Percentiles rank a stretch among this genome's conserved stretches.
Conservation (phyloP, 2,888 invertebrate species). For the Pyralis farinalis region DNA sequence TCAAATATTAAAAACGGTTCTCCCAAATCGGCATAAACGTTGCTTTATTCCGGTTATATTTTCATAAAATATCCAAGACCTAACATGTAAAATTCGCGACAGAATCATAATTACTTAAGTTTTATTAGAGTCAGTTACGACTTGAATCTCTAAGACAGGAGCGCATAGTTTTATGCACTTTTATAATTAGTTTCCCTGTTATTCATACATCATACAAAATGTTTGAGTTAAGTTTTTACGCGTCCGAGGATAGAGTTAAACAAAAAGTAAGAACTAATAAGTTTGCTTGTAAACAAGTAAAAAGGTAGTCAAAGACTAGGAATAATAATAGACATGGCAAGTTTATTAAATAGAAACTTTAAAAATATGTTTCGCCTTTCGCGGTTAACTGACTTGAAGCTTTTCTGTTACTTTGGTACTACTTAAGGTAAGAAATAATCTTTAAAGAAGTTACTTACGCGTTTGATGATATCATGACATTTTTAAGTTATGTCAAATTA, state of each 20-base stretch:
- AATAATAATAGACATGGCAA: not conserved
- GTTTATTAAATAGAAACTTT: too few species aligned
- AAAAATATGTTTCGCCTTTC: too few species aligned
- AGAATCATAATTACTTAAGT: not conserved
- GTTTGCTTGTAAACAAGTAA: constrained; percentile 40
- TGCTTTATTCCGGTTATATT: too few species aligned
- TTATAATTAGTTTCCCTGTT: constrained; percentile 7
- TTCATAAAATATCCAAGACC: too few species aligned
- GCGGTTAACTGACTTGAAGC: too few species aligned
- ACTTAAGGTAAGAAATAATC: too few species aligned
- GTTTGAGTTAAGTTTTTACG: constrained; percentile 7
- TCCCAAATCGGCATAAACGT: too few species aligned
- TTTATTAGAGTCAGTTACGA: constrained; percentile 1
- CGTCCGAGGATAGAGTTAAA: constrained; percentile 15
- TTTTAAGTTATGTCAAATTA: too few species aligned
- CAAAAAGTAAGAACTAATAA: constrained; percentile 35
- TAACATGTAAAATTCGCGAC: not conserved
- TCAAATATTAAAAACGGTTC: too few species aligned
- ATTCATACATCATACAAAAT: constrained; percentile 9
- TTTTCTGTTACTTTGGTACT: too few species aligned
- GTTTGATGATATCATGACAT: too few species aligned
- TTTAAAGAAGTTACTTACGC: too few species aligned
- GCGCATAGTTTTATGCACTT: constrained; percentile 6
- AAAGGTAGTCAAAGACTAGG: constrained; percentile 23
- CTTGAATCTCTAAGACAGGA: not conserved